Evolutionary conservation across 1,140 invertebrate genomes (phyloP), one percentile per base, ranked within the genome.

Genomic region (Drosophila ogumai): DNA sequence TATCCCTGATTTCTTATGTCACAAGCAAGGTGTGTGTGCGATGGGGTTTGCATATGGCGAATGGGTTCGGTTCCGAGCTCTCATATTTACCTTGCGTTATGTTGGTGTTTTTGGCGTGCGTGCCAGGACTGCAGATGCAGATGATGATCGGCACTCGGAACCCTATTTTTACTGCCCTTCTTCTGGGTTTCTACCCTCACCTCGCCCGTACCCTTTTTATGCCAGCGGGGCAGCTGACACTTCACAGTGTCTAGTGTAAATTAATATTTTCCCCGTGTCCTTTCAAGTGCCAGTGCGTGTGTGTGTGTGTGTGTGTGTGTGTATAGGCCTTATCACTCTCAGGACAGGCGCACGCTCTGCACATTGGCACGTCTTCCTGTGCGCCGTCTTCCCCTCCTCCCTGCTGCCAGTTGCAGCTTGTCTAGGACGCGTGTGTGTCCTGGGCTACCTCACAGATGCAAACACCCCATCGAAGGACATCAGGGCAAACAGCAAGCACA

Each of bases 231-330:
- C 82, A 87, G 82, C 82, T 87, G 82, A 82, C 63, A 76, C 57
- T 69, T 40, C 25, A 9, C 63, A 40, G 19, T 52, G 66, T 40
- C 64, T 73, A 73, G 82, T 82, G 82, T 86, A 86, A 86, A 86
- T 86, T 87, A 87, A 86, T 86, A 86, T 86, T 86, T 86, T 87
- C 47, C 61, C 61, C 79, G 46, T 75, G 79, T 87, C 71, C 74
- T 69, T 50, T 43, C 3, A 31, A 40, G 59, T 47, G 17, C 22
- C 49, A 40, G 22, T 36, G 40, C 43, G 22, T 54, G 28, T 71
- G 65, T 69, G 55, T 56, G 43, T 54, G 28, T 71, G 65, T 69
- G 55, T 56, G 43, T 65, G 31, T 54, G 58, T 44, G 44, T 47
- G 46, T 25, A 15, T 4, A 43, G 38, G 67, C 36, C 82, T 87